Base-by-base conservation (phyloP, 2,888 invertebrate genomes). In the Rhagonycha fulva region DNA sequence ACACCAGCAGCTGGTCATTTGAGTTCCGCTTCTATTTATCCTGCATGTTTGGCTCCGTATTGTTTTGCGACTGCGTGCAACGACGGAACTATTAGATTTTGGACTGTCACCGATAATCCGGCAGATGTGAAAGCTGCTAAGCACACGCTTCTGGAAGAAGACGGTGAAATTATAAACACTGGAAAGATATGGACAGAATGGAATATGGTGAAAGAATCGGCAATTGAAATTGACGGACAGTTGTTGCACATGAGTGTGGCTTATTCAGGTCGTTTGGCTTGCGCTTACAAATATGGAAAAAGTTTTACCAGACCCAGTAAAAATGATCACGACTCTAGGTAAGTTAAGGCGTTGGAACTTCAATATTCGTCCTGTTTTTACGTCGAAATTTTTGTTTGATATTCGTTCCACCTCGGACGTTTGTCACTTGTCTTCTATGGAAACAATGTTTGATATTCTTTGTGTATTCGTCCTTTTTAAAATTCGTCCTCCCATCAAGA, bases 1-100 rank as follows among this genome's bases (percentile, higher is more conserved):
- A 93, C 96, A 0, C 97, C 98, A 0, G 96, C 98, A 0, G 99
- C 98, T 0, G 99, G 99, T 0, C 99, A 99, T 87, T 90, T 99
- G 63, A 97, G 98, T 86, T 98, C 98, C 0, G 97, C 99, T 0
- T 98, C 98, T 24, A 97, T 99, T 83, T 99, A 99, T 89, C 98
- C 99, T 4, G 98, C 98, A n/a, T 99, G 99, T 88, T 93, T 98
- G 84, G 98, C 99, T 0, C 99, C 99, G 0, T 99, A 98, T 86
- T 96, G 98, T 77, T 91, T 99, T 76, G 95, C 97, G 0, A 98
- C 98, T 0, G 98, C 98, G 0, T 99, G 98, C 86, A 95, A 96
- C 11, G 99, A 99, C 86, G 97, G 97, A 79, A 93, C 95, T 0
- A 92, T 97, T 60, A 92, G 96, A 76, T 97, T 97, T 87, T 97